phyloP scores from a whole-genome alignment of 2,888 invertebrate species.

The Junonia oenone region DNA sequence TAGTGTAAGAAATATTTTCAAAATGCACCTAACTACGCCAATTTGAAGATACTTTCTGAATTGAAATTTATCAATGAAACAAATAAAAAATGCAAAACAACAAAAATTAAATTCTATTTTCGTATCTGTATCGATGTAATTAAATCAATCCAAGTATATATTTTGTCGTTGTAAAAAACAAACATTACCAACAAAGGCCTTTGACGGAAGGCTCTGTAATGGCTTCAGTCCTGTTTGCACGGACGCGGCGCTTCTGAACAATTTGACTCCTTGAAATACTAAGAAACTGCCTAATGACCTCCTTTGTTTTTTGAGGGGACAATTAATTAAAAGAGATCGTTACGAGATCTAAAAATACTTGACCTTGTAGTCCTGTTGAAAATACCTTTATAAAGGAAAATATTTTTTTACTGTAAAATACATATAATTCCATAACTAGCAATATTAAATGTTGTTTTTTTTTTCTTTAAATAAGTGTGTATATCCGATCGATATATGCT shows the following conservation, averaged over 20 bases:
- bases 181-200: slow-evolving; percentile 13
- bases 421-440: too few species aligned
- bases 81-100: too few species aligned
- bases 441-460: too few species aligned
- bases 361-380: background rate
- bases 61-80: too few species aligned
- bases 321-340: slow-evolving; percentile 18
- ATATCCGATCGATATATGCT: too few species aligned
- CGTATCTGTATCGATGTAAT: background rate
- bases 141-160: background rate
- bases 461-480: too few species aligned
- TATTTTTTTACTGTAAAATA: too few species aligned
- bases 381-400: background rate
- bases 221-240: slow-evolving; percentile 16
- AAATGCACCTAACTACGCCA: too few species aligned
- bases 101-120: background rate
- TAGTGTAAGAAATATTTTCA: too few species aligned
- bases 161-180: slow-evolving; percentile 7
- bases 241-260: slow-evolving; percentile 22
- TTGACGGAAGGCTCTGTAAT: slow-evolving; percentile 16
- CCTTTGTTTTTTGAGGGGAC: slow-evolving; percentile 19
- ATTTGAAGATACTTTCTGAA: too few species aligned
- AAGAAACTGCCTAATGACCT: slow-evolving; percentile 22
- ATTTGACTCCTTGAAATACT: slow-evolving; percentile 24
- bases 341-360: background rate